Base-by-base conservation (phyloP, 2,888 invertebrate genomes). In the Archaeoteleia sp. region DNA sequence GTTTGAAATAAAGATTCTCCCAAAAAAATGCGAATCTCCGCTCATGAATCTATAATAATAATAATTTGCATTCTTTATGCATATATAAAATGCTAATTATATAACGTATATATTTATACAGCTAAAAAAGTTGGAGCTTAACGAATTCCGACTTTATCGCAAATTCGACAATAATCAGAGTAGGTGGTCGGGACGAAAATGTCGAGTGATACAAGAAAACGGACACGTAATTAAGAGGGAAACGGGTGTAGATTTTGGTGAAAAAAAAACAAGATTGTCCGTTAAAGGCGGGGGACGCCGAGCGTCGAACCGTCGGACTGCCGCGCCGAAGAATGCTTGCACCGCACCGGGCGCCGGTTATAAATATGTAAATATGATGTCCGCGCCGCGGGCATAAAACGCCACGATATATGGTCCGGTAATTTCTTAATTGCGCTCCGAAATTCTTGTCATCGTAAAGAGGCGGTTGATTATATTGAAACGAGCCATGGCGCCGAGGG, bases 371-470 rank as follows among this genome's bases (percentile, higher is more conserved):
- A 80, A 82, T 82, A 81, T 77, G 78, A 77, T 79, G 74, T 77
- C 76, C 75, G 40, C 54, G 58, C 67, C 69, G 69, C 51, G 71
- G 70, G 67, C 77, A 82, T 84, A 83, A 83, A 84, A 80, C 77
- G 77, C 49, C 55, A 79, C 78, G 80, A 85, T 84, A 83, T 84
- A 84, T 77, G 83, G 78, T 74, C 78, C 74, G 80, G 83, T 83
- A 83, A 83, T 83, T 83, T 83, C 82, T 83, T 83, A 83, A 83
- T 83, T 83, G 83, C 82, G 74, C 74, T 67, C 76, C 78, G 75
- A 82, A 83, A 83, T 83, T 83, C 82, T 80, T 83, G 83, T 83
- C 83, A 81, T 82, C 82, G 79, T 83, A 83, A 83, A 83, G 73
- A 80, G 78, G 73, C 74, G 76, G 73, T 78, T 81, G 79, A 81